A percentile compares a stretch with the other conserved stretches of the same genome.
phyloP scores from a whole-genome alignment of 2,113 vertebrate genomes.

The Heterocephalus glaber region DNA sequence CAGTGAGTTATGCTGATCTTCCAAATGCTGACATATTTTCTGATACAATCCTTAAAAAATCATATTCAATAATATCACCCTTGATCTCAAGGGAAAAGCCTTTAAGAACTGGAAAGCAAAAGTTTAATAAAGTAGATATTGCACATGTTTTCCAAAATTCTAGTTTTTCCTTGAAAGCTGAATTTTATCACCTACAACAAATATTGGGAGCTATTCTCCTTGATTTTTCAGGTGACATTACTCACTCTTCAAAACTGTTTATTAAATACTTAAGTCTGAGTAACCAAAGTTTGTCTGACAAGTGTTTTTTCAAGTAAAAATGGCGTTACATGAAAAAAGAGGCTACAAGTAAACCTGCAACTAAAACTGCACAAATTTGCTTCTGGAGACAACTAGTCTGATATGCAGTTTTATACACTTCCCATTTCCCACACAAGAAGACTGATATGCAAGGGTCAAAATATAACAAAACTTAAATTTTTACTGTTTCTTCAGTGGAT shows the following conservation, averaged over 20 bases:
- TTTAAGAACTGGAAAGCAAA: background rate
- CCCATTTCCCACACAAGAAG: background rate
- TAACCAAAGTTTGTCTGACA: background rate
- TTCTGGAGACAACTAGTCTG: background rate
- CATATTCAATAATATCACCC: slow-evolving; percentile 3
- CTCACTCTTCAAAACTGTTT: background rate
- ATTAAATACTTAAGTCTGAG: background rate
- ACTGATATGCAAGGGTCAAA: background rate
- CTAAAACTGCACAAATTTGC: background rate
- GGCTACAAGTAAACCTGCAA: background rate
- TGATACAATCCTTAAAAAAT: background rate
- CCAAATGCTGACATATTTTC: background rate
- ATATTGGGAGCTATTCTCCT: background rate
- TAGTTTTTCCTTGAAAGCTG: slow-evolving; percentile 9
- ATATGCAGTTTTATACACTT: background rate
- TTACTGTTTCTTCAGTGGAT: background rate
- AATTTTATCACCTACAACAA: background rate
- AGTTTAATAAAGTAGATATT: background rate
- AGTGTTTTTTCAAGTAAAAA: slow-evolving; percentile 35
- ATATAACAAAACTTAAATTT: background rate
- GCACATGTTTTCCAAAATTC: background rate
- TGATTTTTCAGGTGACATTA: background rate
- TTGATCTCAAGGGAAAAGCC: background rate
- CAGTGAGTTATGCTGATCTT: background rate
- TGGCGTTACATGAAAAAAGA: background rate